Evolutionary conservation across 2,113 vertebrate species (phyloP).

Genomic region (Carettochelys insculpta): DNA sequence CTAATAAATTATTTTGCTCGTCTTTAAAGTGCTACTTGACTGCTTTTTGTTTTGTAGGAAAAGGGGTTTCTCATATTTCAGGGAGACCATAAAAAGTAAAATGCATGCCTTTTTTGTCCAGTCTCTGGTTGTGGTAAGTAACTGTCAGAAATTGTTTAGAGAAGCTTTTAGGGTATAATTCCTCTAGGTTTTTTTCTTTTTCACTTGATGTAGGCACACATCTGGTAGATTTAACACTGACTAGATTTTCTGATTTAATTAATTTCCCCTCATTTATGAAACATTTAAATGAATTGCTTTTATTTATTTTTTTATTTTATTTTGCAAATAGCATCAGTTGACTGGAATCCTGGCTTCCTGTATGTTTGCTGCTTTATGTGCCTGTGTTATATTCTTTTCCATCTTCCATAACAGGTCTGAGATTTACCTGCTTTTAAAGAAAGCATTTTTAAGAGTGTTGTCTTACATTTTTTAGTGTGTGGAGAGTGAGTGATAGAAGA

Average conservation of each 20-base stretch:
- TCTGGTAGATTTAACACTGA: background rate
- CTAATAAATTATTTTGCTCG: too few relatives aligned
- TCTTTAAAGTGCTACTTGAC: too few relatives aligned
- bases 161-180: background rate
- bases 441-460: background rate
- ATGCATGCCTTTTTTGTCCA: background rate
- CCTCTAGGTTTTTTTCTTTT: background rate
- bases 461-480: background rate
- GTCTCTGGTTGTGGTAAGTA: rapidly evolving
- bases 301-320: background rate
- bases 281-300: background rate
- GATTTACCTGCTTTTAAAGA: background rate
- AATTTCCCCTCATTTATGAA: background rate
- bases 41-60: too few relatives aligned
- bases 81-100: background rate
- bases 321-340: background rate
- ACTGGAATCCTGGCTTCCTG: background rate
- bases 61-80: background rate
- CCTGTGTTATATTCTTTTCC: background rate
- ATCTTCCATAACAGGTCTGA: background rate
- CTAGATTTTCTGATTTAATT: background rate
- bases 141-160: background rate
- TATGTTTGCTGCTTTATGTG: background rate
- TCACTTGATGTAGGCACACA: background rate
- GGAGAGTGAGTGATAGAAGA: background rate